Conservation (phyloP, 2,113 vertebrate species). For the Microtus oregoni region DNA sequence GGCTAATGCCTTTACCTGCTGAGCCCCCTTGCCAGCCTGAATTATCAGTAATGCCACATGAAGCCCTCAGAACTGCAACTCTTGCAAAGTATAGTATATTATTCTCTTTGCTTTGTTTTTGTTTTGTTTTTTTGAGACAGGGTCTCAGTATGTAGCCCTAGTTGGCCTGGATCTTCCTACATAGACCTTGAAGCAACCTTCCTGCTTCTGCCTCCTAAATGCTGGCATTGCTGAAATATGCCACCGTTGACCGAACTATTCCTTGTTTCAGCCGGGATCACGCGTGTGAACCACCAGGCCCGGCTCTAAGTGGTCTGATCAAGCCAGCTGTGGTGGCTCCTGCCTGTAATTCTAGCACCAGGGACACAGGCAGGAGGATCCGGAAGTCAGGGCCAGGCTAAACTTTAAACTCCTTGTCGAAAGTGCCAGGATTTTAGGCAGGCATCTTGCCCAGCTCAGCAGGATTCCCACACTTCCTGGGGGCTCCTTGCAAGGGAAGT, state of each 20-base stretch:
- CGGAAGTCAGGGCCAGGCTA: not conserved
- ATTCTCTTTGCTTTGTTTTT: not conserved
- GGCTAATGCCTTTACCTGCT: no score
- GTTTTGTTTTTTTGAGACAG: no score
- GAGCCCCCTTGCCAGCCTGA: no score
- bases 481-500: slow-evolving; percentile 9
- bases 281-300: not conserved
- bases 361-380: not conserved
- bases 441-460: not conserved
- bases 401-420: not conserved
- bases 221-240: not conserved
- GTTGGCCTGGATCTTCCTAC: not conserved
- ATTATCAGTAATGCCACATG: not conserved
- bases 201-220: not conserved
- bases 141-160: not conserved
- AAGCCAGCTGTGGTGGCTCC: not conserved
- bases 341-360: not conserved
- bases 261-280: not conserved
- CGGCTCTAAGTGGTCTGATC: not conserved
- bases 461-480: not conserved
- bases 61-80: slow-evolving; percentile 27
- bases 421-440: no score
- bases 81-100: not conserved
- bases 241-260: not conserved
- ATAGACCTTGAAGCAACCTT: not conserved